phyloP scores from a whole-genome alignment of 2,113 vertebrate species.

The Solea senegalensis region DNA sequence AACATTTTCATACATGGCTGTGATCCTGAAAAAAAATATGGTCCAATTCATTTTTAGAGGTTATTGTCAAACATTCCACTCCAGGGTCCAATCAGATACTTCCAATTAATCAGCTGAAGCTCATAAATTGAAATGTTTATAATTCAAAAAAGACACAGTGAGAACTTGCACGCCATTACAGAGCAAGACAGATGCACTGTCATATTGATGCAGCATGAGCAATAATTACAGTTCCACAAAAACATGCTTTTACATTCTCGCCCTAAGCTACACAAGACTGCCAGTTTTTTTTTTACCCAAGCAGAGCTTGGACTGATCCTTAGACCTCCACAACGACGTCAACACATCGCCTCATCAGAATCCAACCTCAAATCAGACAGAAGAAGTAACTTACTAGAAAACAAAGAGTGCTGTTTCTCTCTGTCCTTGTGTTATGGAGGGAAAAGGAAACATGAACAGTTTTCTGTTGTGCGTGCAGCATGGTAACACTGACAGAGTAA shows the following conservation, averaged over 20 bases:
- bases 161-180: not conserved
- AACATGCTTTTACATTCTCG: not conserved
- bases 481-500: not conserved
- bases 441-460: not conserved
- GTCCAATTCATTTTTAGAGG: no score
- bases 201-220: not conserved
- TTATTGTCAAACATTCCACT: no score
- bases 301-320: conserved; percentile 9
- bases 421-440: not conserved
- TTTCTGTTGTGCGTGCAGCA: conserved; percentile 20
- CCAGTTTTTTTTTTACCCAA: not conserved
- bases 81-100: no score
- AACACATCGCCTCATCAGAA: not conserved
- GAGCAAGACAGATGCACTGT: not conserved
- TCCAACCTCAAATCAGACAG: not conserved
- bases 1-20: not conserved
- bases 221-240: conserved; percentile 6
- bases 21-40: not conserved
- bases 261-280: not conserved
- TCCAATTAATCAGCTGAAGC: no score
- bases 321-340: not conserved
- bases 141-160: not conserved
- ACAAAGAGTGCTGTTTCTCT: not conserved
- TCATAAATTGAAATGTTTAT: no score
- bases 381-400: not conserved